Percentiles rank a stretch among this genome's conserved stretches.
phyloP scores from a whole-genome alignment of 1,140 invertebrate species.

The Melitaea cinxia region DNA sequence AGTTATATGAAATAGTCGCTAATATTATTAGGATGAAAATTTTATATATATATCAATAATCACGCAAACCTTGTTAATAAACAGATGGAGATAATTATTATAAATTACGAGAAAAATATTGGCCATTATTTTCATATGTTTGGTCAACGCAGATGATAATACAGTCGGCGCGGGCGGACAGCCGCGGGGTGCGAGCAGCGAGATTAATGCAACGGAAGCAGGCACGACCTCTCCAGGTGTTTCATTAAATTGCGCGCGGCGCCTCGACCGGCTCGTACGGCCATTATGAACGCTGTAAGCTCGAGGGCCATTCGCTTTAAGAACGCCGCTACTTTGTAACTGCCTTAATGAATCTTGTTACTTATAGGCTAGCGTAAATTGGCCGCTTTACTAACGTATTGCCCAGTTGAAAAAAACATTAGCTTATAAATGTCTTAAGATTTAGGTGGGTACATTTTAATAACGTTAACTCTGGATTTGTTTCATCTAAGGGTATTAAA shows the following conservation, averaged over 20 bases:
- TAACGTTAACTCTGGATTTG: background rate
- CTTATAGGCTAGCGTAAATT: constrained; percentile 79
- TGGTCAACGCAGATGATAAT: constrained; percentile 44
- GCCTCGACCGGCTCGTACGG: constrained; percentile 69
- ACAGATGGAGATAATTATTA: too few species aligned
- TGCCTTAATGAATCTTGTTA: constrained; percentile 80
- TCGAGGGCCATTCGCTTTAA: constrained; percentile 80
- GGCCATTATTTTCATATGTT: constrained; percentile 2
- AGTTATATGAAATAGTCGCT: constrained; percentile 10
- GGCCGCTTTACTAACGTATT: constrained; percentile 70
- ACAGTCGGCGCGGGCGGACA: constrained; percentile 34
- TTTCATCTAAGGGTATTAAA: background rate
- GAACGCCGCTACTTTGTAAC: constrained; percentile 80
- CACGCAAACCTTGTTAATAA: too few species aligned
- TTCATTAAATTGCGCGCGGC: constrained; percentile 78
- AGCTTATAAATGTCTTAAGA: constrained; percentile 3
- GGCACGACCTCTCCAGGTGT: constrained; percentile 76
- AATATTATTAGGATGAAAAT: background rate
- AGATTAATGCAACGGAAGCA: constrained; percentile 78
- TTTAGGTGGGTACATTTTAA: background rate
- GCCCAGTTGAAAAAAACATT: constrained; percentile 13
- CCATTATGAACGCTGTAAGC: constrained; percentile 78
- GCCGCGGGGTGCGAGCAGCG: constrained; percentile 46
- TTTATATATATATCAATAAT: background rate
- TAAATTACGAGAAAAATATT: background rate